Evolutionary conservation across 2,888 invertebrate genomes (phyloP).

Genomic region (Thalpophila matura): DNA sequence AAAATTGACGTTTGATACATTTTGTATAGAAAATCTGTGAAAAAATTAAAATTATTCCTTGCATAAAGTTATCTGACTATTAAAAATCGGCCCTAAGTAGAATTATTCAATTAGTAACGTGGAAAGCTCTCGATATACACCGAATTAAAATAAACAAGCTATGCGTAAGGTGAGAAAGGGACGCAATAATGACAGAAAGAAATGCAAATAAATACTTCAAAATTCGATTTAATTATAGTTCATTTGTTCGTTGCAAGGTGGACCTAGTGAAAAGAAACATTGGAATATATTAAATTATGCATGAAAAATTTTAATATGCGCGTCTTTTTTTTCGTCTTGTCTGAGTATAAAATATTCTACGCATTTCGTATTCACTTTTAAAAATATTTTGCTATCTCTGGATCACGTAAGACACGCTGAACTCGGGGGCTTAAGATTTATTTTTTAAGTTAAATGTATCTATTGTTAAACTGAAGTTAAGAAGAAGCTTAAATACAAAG

Average conservation of each 20-base stretch:
- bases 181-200: neutral
- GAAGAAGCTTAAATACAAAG: neutral
- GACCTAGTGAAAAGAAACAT: constrained; percentile 9
- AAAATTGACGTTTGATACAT: no score
- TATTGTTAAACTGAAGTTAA: constrained; percentile 21
- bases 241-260: neutral
- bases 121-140: neutral
- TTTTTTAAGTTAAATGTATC: constrained; percentile 11
- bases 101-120: constrained; percentile 73
- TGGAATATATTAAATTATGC: constrained; percentile 50
- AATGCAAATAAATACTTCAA: constrained; percentile 1
- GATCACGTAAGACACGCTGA: constrained; percentile 25
- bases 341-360: constrained; percentile 54
- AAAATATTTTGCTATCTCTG: constrained; percentile 48
- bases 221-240: constrained; percentile 10
- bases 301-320: constrained; percentile 60
- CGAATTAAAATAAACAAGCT: constrained; percentile 9
- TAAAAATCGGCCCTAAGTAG: no score
- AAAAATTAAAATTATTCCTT: no score
- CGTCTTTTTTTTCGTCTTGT: constrained; percentile 51
- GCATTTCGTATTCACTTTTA: constrained; percentile 45
- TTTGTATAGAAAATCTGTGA: no score
- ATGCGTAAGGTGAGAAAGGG: neutral
- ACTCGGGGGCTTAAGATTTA: constrained; percentile 14
- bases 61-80: no score